A percentile compares a stretch with the other conserved stretches of the same genome.
Evolutionary conservation across 2,888 invertebrate genomes (phyloP).

Genomic region (Prenolepis imparis): DNA sequence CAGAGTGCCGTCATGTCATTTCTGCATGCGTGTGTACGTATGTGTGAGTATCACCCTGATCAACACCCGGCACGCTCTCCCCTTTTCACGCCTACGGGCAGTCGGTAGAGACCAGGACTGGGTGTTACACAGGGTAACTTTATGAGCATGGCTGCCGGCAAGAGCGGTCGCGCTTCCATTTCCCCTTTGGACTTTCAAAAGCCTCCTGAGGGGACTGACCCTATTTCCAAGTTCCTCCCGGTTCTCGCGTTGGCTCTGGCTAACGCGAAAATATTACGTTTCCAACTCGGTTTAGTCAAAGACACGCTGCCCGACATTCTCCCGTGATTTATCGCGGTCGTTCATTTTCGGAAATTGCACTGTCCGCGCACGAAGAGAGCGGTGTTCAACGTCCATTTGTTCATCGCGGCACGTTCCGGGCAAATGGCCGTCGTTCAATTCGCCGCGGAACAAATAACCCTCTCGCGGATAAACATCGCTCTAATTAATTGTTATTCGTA

Average conservation of each 20-base stretch:
- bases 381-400: slow-evolving; percentile 47
- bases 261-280: slow-evolving; percentile 58
- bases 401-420: slow-evolving; percentile 44
- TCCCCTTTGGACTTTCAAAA: slow-evolving; percentile 51
- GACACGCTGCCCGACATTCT: slow-evolving; percentile 40
- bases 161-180: slow-evolving; percentile 23
- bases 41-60: slow-evolving; percentile 36
- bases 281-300: slow-evolving; percentile 57
- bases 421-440: slow-evolving; percentile 29
- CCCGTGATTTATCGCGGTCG: slow-evolving; percentile 41
- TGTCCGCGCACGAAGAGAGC: slow-evolving; percentile 32
- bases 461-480: slow-evolving; percentile 5
- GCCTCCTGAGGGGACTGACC: slow-evolving; percentile 57
- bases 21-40: too few species aligned
- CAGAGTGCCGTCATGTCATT: neutral
- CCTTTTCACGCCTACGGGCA: slow-evolving; percentile 43
- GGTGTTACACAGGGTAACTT: slow-evolving; percentile 51
- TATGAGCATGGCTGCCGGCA: slow-evolving; percentile 44
- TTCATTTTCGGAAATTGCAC: slow-evolving; percentile 43
- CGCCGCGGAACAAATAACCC: neutral
- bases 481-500: slow-evolving; percentile 30
- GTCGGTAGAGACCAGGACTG: slow-evolving; percentile 20
- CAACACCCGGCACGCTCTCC: slow-evolving; percentile 40
- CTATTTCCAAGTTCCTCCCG: slow-evolving; percentile 54
- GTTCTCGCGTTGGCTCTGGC: neutral